These are phyloP conservation scores for roundworm (Caenorhabditis elegans) DNA, from an alignment of 1,140 invertebrate genomes.

Conservation along the genomic window WBcel235 BX284602.5:4652001-4652500, in stretches of 20 bases:
- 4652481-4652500: constrained; percentile 48
- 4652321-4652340: constrained; percentile 51
- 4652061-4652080: constrained; percentile 45
- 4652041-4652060: constrained; percentile 40
- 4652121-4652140: no score
- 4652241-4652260: constrained; percentile 53
- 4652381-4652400: constrained; percentile 26
- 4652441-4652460: constrained; percentile 44
- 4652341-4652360: constrained; percentile 50
- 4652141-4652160: constrained; percentile 48
- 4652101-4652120: no score
- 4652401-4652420: no score
- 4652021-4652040: constrained; percentile 42
- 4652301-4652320: constrained; percentile 54
- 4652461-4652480: constrained; percentile 51
- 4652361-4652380: constrained; percentile 52
- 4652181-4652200: constrained; percentile 45
- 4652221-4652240: constrained; percentile 48
- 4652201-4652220: constrained; percentile 51
- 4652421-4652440: no score
- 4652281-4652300: constrained; percentile 53
- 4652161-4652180: constrained; percentile 44
- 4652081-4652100: background rate
- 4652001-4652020: constrained; percentile 51
- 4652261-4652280: constrained; percentile 52